A percentile compares a stretch with the other conserved stretches of the same genome.
Conservation (phyloP, 1,140 invertebrate species). For the Oncopodura yosiiana region DNA sequence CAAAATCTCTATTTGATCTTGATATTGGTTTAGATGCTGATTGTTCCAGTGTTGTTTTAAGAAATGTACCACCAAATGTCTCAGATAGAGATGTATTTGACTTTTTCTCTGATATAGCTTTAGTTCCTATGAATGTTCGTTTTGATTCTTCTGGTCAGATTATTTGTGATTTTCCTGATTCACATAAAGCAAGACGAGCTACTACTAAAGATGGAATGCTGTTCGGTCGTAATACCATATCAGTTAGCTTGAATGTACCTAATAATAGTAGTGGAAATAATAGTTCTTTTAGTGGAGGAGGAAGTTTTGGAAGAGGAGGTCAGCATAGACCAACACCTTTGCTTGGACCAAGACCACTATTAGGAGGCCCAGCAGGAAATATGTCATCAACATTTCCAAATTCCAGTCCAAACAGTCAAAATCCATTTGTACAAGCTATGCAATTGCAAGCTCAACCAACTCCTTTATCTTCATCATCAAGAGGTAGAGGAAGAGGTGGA, state of each 20-base stretch:
- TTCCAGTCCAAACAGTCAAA: constrained; percentile 10
- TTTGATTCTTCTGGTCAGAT: constrained; percentile 69
- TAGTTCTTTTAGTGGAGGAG: background rate
- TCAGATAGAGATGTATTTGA: constrained; percentile 65
- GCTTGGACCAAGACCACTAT: constrained; percentile 8
- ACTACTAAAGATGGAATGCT: constrained; percentile 56
- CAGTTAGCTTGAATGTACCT: constrained; percentile 15
- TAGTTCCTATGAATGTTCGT: constrained; percentile 65
- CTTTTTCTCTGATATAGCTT: constrained; percentile 64
- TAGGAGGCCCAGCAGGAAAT: constrained; percentile 1
- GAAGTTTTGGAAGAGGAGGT: background rate
- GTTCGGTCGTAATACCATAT: constrained; percentile 23
- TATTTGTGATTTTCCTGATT: constrained; percentile 68
- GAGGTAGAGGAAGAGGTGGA: constrained; percentile 9
- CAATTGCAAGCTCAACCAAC: constrained; percentile 1
- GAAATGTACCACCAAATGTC: constrained; percentile 61
- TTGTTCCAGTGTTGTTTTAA: constrained; percentile 51
- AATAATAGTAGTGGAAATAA: background rate
- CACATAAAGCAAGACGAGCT: constrained; percentile 58
- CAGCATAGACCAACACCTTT: background rate
- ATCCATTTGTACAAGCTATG: constrained; percentile 30
- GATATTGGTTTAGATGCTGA: constrained; percentile 26
- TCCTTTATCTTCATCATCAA: constrained; percentile 2
- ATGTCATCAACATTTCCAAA: constrained; percentile 12
- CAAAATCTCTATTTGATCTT: constrained; percentile 26